Conservation (phyloP, 2,797 vertebrate genomes). For the Rhinoraja longicauda region DNA sequence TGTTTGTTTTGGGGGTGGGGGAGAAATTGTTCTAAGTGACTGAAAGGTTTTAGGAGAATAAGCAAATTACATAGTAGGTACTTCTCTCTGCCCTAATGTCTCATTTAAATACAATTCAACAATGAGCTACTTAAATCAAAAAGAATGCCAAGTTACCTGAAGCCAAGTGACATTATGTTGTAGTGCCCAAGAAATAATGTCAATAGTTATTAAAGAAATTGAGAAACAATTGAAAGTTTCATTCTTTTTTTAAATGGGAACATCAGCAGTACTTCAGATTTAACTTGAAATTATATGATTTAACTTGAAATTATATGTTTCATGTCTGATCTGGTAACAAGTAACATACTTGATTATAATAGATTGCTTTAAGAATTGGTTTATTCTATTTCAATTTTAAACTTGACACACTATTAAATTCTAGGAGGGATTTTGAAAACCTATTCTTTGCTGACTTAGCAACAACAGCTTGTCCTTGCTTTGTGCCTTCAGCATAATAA, state of each 20-base stretch:
- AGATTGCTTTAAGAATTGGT: background rate
- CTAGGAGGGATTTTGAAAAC: background rate
- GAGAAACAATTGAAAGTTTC: background rate
- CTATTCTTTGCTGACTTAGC: background rate
- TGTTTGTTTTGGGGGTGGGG: constrained; percentile 15
- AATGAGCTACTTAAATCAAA: constrained; percentile 23
- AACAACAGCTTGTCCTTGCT: too few species aligned
- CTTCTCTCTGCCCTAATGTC: background rate
- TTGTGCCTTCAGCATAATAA: too few species aligned
- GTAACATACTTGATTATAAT: background rate
- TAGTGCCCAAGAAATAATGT: background rate
- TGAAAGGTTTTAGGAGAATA: background rate
- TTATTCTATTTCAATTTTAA: background rate
- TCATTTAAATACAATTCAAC: constrained; percentile 38
- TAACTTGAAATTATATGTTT: background rate
- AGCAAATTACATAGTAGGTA: background rate
- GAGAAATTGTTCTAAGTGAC: background rate
- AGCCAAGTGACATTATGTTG: background rate
- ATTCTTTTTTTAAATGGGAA: background rate
- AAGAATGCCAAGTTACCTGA: background rate
- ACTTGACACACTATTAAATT: background rate
- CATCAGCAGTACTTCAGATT: background rate
- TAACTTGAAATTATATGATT: background rate
- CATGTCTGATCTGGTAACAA: too few species aligned
- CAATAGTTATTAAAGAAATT: background rate